phyloP scores from a whole-genome alignment of 2,888 invertebrate genomes.

The Dasypolia templi region DNA sequence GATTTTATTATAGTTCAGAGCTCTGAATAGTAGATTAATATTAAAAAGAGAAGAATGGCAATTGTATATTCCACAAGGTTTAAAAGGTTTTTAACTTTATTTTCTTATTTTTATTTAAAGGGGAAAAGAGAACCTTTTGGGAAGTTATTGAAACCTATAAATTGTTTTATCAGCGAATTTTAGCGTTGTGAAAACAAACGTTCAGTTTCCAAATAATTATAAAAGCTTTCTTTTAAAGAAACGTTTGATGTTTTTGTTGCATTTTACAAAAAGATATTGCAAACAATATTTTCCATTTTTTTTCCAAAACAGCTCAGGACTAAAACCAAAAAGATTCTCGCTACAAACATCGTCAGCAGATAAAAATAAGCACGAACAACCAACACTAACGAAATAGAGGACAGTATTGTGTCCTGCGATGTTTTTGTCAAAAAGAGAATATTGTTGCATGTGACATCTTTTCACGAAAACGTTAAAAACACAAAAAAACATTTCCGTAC shows the following conservation, averaged over 20 bases:
- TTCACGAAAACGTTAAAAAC: constrained; percentile 32
- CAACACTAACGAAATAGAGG: constrained; percentile 42
- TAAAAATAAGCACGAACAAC: constrained; percentile 37
- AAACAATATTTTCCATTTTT: neutral
- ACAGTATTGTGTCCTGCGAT: constrained; percentile 11
- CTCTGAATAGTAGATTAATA: too few relatives aligned
- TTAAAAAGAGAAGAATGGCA: too few relatives aligned
- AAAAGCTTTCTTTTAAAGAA: neutral
- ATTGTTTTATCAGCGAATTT: neutral
- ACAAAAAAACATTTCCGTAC: constrained; percentile 19
- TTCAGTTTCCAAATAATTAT: neutral
- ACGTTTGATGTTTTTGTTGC: neutral
- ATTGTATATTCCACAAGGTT: too few relatives aligned
- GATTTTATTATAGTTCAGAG: too few relatives aligned
- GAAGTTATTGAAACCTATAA: neutral
- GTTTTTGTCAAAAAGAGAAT: constrained; percentile 34
- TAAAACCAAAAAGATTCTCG: constrained; percentile 6
- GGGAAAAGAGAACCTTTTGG: neutral
- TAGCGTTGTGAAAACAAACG: neutral
- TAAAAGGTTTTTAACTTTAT: too few relatives aligned
- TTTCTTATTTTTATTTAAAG: too few relatives aligned
- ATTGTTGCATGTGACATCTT: constrained; percentile 49
- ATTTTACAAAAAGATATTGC: neutral
- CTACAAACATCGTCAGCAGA: constrained; percentile 21
- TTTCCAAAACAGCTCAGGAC: neutral